Evolutionary conservation across 2,888 invertebrate species (phyloP).

Genomic region (Calliphora vomitoria): DNA sequence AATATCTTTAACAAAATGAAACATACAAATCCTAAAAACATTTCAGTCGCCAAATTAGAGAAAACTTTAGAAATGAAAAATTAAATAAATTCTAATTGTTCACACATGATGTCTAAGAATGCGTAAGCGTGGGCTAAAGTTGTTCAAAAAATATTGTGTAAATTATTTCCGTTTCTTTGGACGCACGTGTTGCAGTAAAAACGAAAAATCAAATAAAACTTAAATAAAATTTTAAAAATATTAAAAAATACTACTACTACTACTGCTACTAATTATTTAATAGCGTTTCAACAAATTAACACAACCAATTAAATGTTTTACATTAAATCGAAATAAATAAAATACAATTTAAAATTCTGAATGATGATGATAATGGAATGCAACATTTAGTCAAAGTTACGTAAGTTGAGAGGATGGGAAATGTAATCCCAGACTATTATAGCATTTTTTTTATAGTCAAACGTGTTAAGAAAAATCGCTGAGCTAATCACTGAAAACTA

Average conservation of each 20-base stretch:
- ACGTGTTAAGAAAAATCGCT: not conserved
- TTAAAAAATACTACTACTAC: not conserved
- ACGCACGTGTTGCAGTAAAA: constrained; percentile 45
- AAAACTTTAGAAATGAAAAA: constrained; percentile 13
- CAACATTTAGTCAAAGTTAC: not conserved
- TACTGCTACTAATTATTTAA: not conserved
- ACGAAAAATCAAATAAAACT: constrained; percentile 10
- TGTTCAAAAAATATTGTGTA: not conserved
- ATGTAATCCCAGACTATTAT: not conserved
- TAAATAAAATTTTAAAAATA: not conserved
- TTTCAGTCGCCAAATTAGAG: not conserved
- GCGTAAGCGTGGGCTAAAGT: constrained; percentile 62
- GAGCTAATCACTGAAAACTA: not conserved
- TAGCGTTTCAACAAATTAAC: constrained; percentile 6
- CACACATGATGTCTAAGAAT: constrained; percentile 58
- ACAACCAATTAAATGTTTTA: not conserved
- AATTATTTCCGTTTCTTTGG: not conserved
- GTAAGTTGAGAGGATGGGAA: not conserved
- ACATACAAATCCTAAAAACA: constrained; percentile 15
- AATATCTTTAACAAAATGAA: no score
- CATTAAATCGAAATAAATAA: not conserved
- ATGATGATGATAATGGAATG: constrained; percentile 15
- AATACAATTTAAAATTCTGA: constrained; percentile 3
- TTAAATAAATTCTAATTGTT: constrained; percentile 38
- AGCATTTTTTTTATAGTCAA: not conserved